Conservation (phyloP, 1,140 invertebrate species). For the Doryteuthis pealeii region DNA sequence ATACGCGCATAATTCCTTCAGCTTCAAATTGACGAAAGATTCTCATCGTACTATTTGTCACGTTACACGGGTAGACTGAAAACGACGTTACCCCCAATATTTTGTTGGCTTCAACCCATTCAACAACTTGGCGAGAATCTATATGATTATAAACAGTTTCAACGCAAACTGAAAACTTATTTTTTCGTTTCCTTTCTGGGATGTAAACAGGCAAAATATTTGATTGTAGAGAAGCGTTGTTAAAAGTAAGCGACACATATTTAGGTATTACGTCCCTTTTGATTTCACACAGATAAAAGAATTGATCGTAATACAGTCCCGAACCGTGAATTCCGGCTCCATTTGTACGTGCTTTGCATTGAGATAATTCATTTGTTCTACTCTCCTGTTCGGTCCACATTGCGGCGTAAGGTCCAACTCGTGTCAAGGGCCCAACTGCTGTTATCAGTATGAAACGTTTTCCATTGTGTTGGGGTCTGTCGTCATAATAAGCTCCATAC, state of each 20-base stretch:
- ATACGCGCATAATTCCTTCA: background rate
- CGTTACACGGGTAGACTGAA: background rate
- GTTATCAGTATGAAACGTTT: background rate
- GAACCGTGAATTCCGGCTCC: background rate
- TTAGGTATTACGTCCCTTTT: background rate
- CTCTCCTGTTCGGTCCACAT: background rate
- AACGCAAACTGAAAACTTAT: background rate
- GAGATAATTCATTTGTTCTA: background rate
- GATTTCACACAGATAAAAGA: background rate
- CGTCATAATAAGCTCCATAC: constrained; percentile 1
- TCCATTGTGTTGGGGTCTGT: background rate
- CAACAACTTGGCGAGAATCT: background rate
- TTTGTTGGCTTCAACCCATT: background rate
- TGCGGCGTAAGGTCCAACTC: background rate
- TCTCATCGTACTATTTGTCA: background rate
- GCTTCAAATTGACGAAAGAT: background rate
- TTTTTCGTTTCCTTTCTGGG: background rate
- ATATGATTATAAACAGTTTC: constrained; percentile 3
- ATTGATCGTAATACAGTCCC: background rate
- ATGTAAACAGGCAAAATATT: background rate
- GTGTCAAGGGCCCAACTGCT: background rate
- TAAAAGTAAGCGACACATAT: background rate
- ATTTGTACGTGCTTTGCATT: background rate
- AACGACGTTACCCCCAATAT: background rate
- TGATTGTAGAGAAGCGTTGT: background rate